phyloP scores from a whole-genome alignment of 2,113 vertebrate genomes.

The Campylomormyrus numenius region DNA sequence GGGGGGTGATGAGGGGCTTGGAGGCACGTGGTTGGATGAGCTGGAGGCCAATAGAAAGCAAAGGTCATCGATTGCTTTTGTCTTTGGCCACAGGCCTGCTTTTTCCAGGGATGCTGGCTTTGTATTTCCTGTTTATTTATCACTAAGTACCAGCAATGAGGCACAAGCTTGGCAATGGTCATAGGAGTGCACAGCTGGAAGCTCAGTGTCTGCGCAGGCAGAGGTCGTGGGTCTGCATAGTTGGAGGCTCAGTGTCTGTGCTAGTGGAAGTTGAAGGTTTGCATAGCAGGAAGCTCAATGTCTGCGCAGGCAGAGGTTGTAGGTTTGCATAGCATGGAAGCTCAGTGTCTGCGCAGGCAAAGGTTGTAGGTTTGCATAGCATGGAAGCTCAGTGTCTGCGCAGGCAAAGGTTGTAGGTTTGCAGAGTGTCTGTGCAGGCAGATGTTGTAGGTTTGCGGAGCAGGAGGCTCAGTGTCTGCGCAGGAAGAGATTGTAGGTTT shows the following conservation, averaged over 20 bases:
- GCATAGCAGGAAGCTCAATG: not conserved
- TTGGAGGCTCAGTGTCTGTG: not conserved
- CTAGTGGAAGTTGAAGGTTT: not conserved
- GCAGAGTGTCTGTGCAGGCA: not conserved
- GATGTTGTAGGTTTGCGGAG: not conserved
- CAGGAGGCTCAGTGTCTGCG: not conserved
- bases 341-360: not conserved
- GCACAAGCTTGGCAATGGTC: not conserved
- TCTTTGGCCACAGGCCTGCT: not conserved
- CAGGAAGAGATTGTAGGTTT: not conserved
- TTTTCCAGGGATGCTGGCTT: not conserved
- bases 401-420: not conserved
- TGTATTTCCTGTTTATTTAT: not conserved
- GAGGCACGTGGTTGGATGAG: slow-evolving; percentile 34
- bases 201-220: not conserved
- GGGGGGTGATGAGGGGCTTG: not conserved
- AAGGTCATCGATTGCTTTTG: slow-evolving; percentile 27
- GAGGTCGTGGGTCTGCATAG: not conserved
- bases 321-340: not conserved
- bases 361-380: not conserved
- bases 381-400: not conserved
- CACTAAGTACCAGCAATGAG: not conserved
- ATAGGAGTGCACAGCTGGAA: not conserved
- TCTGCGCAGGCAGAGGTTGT: not conserved
- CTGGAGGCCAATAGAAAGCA: slow-evolving; percentile 24